Conservation (phyloP, 2,888 invertebrate species). For the Pedicia rivosa region DNA sequence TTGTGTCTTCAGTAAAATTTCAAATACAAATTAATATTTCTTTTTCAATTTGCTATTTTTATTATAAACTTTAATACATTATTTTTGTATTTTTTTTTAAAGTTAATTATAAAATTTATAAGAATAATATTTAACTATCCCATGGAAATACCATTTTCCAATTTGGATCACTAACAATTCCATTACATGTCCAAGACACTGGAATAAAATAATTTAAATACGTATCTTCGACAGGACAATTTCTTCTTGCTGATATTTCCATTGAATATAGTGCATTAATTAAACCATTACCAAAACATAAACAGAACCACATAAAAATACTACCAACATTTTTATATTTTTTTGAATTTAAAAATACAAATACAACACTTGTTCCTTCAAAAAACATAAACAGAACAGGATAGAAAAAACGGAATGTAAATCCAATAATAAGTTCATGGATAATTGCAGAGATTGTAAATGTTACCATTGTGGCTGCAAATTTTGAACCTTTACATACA, state of each 20-base stretch:
- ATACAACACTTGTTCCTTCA: constrained; percentile 44
- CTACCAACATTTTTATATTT: constrained; percentile 39
- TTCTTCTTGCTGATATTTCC: constrained; percentile 70
- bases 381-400: constrained; percentile 65
- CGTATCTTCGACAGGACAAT: constrained; percentile 29
- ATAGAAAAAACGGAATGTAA: constrained; percentile 69
- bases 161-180: too few relatives aligned
- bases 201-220: background rate
- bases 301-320: constrained; percentile 59
- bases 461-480: constrained; percentile 38
- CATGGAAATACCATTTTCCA: too few relatives aligned
- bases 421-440: constrained; percentile 66
- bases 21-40: too few relatives aligned
- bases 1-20: too few relatives aligned
- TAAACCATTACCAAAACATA: constrained; percentile 54
- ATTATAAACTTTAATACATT: too few relatives aligned
- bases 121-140: too few relatives aligned
- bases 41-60: too few relatives aligned
- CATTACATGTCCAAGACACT: background rate
- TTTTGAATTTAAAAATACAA: constrained; percentile 35
- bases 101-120: too few relatives aligned
- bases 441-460: constrained; percentile 63
- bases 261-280: constrained; percentile 50
- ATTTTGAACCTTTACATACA: constrained; percentile 25
- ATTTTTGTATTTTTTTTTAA: too few relatives aligned